Base-by-base conservation (phyloP, 2,888 invertebrate genomes). In the Cerastoderma edule region DNA sequence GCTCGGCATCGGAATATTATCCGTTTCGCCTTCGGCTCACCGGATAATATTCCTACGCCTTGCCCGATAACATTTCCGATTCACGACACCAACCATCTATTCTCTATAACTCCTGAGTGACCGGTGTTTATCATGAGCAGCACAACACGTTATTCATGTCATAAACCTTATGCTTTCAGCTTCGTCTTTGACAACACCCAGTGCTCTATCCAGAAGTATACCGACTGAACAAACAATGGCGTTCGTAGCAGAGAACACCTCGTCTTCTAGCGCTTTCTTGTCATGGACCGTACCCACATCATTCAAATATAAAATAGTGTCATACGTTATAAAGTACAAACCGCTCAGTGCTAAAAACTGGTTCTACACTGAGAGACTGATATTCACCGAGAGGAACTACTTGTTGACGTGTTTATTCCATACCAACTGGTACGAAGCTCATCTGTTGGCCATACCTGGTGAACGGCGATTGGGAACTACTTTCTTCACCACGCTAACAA, bases 351-450 rank as follows among this genome's bases (percentile, higher is more conserved):
- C 48, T 24, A 50, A 44, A 27, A 30, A 65, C 16, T 80, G 80
- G 80, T 66, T 48, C 8, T 72, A 53, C 35, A 74, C 80, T 24
- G 50, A 73, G 44, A 39, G 65, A 54, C 63, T 80, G 2, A 76
- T 75, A 71, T 75, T 71, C 32, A 57, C 76, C 19, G 71, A 67
- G 6, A 67, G 60, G 22, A 28, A 30, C 24, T 65, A 63, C 39
- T 27, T 54, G 19, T 16, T 80, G 16, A 39, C 32, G 16, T 80
- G 80, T 71, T 57, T 80, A 32, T 57, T 57, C 53, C 65, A 63
- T 56, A 53, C 63, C 22, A 54, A 50, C 10, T 80, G 80, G 80
- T 80, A 80, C 53, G 69, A 75, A 24, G 80, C 67, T 3, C 70
- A 72, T 28, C 54, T 80, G 10, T 13, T 71, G n/a, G 54, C 76